Base-by-base conservation (phyloP, 2,113 vertebrate genomes). In the Podiceps cristatus region DNA sequence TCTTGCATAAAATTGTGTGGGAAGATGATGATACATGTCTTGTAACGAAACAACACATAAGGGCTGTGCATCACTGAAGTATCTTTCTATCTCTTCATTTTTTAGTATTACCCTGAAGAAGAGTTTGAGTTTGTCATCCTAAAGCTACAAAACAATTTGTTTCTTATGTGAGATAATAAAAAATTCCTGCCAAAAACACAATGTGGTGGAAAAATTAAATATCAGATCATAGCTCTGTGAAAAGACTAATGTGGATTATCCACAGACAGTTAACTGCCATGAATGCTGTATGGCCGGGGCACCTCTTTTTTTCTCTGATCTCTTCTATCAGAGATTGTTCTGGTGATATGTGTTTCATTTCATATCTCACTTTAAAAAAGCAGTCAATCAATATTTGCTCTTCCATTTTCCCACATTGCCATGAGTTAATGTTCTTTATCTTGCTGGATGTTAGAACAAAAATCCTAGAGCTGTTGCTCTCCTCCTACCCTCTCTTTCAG, bases 11-110 rank as follows among this genome's bases (percentile, higher is more conserved):
- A 93, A 88, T 68, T 72, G 47, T 86, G 90, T 92, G 81, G 90
- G 67, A 94, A 94, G 83, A 63, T 88, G 88, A 91, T 93, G 94
- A 93, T 92, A 90, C 50, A 76, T 88, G 63, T 90, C 96, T 97
- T 96, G 55, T 95, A 95, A 92, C 77, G 91, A 85, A 96, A 79
- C 75, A 93, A 90, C 75, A 80, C 66, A 74, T 63, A 80, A 95
- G 68, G 80, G 45, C 40, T 62, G 24, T 60, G 59, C 79, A 76
- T 66, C 66, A 58, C 37, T 74, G 44, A 71, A 84, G 42, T 79
- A 3, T 79, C 82, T 55, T 59, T 96, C 64, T 81, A 23, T 66
- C 53, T 81, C 68, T 95, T 55, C 37, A 94, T 93, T 94, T 96
- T 92, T 94, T 18, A 96, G 29, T 58, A 73, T 53, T 95, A 92